These are phyloP conservation scores for Hymenopus coronatus DNA, from an alignment of 2,888 invertebrate species.

Conservation along the genomic window DNA sequence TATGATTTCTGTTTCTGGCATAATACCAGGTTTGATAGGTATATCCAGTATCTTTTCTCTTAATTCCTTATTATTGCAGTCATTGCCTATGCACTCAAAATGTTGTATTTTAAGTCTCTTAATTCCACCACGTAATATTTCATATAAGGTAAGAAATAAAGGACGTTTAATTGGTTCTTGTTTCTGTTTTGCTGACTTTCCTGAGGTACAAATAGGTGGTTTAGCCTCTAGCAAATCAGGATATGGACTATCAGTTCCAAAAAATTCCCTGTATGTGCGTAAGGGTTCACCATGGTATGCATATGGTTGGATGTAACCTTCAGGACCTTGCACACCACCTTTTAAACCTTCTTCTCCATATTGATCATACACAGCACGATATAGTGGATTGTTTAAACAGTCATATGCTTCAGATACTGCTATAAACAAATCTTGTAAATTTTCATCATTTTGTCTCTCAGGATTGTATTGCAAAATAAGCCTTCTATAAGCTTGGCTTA, in stretches of 20 bases:
- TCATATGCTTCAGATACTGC: slow-evolving; percentile 77
- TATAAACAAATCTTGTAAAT: slow-evolving; percentile 53
- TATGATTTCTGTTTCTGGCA: slow-evolving; percentile 66
- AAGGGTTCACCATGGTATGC: slow-evolving; percentile 78
- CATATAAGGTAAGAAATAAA: slow-evolving; percentile 59
- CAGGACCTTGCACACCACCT: slow-evolving; percentile 69
- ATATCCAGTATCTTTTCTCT: slow-evolving; percentile 72
- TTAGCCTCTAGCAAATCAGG: slow-evolving; percentile 69
- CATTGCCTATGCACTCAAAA: slow-evolving; percentile 63
- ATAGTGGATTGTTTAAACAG: slow-evolving; percentile 63
- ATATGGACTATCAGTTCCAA: slow-evolving; percentile 80
- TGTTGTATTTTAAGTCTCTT: slow-evolving; percentile 81
- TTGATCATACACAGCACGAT: slow-evolving; percentile 78
- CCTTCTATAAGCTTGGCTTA: slow-evolving; percentile 67
- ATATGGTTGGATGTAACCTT: slow-evolving; percentile 67
- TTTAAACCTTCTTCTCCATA: slow-evolving; percentile 87
- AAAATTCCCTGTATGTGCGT: slow-evolving; percentile 74
- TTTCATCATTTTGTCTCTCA: slow-evolving; percentile 46
- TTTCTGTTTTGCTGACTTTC: slow-evolving; percentile 54
- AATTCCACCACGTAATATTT: slow-evolving; percentile 69
- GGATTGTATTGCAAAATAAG: slow-evolving; percentile 60
- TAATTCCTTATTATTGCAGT: slow-evolving; percentile 59
- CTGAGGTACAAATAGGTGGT: slow-evolving; percentile 58
- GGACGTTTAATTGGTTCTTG: slow-evolving; percentile 52
- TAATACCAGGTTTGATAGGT: slow-evolving; percentile 71